These are phyloP conservation scores for Pimpla rufipes DNA, from an alignment of 2,888 invertebrate genomes.

Conservation along the genomic window DNA sequence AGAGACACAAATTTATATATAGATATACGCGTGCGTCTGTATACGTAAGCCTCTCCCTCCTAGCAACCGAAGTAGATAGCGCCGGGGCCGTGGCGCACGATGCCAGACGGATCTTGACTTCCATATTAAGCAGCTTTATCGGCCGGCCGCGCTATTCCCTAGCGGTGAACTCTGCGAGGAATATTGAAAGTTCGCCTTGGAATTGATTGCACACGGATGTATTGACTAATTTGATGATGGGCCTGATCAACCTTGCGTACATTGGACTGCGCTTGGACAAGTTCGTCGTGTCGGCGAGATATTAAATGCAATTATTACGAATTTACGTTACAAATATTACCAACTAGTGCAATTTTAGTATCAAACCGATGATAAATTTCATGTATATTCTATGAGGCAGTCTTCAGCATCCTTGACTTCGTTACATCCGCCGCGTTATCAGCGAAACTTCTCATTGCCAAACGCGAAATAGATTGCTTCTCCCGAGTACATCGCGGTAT, in stretches of 20 bases:
- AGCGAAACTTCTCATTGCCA: constrained; percentile 49
- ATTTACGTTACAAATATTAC: too few relatives aligned
- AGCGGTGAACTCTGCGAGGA: constrained; percentile 10
- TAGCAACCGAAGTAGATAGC: constrained; percentile 68
- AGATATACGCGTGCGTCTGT: constrained; percentile 25
- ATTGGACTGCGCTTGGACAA: not conserved
- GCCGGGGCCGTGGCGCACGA: constrained; percentile 66
- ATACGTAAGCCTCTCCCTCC: too few relatives aligned
- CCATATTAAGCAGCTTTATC: constrained; percentile 76
- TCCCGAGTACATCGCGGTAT: not conserved
- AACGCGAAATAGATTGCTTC: constrained; percentile 53
- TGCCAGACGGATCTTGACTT: constrained; percentile 69
- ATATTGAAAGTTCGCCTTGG: constrained; percentile 26
- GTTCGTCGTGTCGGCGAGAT: too few relatives aligned
- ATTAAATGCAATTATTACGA: too few relatives aligned
- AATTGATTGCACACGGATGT: constrained; percentile 51
- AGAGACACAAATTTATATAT: constrained; percentile 8
- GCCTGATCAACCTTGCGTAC: not conserved
- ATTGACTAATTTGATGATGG: constrained; percentile 9
- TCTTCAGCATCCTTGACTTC: not conserved
- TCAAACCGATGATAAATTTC: not conserved
- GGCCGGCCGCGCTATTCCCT: constrained; percentile 15
- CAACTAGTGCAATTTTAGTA: not conserved
- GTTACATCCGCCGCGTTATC: constrained; percentile 14
- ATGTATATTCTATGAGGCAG: not conserved